Evolutionary conservation across 1,140 invertebrate genomes (phyloP).

Genomic region (Zaprionus africanus): DNA sequence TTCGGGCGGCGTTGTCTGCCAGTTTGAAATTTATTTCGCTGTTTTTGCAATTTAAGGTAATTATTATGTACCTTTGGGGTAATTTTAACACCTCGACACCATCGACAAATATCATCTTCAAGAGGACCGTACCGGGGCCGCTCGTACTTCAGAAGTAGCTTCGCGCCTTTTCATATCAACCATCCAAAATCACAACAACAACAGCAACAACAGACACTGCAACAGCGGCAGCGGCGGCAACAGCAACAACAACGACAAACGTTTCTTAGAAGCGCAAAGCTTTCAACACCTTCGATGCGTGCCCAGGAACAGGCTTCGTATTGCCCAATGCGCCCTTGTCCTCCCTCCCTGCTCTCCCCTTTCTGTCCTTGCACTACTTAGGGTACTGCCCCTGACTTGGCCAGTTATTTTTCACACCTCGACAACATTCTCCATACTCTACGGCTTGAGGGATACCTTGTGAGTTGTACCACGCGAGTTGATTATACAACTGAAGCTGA

Average conservation of each 20-base stretch:
- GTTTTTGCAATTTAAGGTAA: slow-evolving; percentile 84
- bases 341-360: not conserved
- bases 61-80: slow-evolving; percentile 84
- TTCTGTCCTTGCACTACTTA: slow-evolving; percentile 10
- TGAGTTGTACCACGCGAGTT: not conserved
- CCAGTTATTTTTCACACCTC: slow-evolving; percentile 84
- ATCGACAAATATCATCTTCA: slow-evolving; percentile 84
- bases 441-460: not conserved
- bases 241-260: slow-evolving; percentile 63
- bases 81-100: slow-evolving; percentile 84
- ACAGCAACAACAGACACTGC: slow-evolving; percentile 17
- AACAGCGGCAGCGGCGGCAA: slow-evolving; percentile 26
- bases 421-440: slow-evolving; percentile 68
- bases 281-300: slow-evolving; percentile 81
- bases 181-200: slow-evolving; percentile 67
- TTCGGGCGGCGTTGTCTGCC: slow-evolving; percentile 38
- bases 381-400: slow-evolving; percentile 23
- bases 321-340: slow-evolving; percentile 3
- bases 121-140: slow-evolving; percentile 5
- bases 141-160: slow-evolving; percentile 49
- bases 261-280: slow-evolving; percentile 80
- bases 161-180: slow-evolving; percentile 58
- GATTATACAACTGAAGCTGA: not conserved
- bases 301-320: slow-evolving; percentile 52
- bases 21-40: slow-evolving; percentile 79